Evolutionary conservation across 2,888 invertebrate species (phyloP), one percentile per base, ranked within the genome.

Genomic region (Sisyra nigra): DNA sequence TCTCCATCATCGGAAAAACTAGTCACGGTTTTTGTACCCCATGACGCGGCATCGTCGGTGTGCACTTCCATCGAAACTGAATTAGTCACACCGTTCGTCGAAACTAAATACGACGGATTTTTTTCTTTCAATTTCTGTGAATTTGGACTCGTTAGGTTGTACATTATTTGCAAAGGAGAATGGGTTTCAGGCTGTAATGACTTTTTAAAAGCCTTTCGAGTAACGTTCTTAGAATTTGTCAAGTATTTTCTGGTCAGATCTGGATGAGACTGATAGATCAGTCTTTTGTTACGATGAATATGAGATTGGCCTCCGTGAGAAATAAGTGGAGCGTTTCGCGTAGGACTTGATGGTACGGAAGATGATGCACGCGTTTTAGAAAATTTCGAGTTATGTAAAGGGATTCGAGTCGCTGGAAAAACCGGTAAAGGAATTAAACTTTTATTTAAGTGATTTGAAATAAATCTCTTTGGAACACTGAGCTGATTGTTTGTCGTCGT

Each of bases 161-260:
- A 78, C 29, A 80, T 59, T 7, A 80, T 72, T 55, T 80, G 77
- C 19, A 80, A 72, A 57, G 74, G 71, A 48, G 74, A 72, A 50
- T 80, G 80, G 45, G 29, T 47, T 44, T 33, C 37, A 2, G 42
- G 24, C 30, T 31, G 35, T 32, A n/a, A 18, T 15, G n/a, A 8
- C 41, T 40, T 46, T 33, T 48, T 40, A 19, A 46, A 42, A n/a
- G 38, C 35, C 17, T 41, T 41, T 15, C 31, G 30, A 18, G n/a
- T 6, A 14, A n/a, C 6, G 9, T 32, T 38, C 45, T 49, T 48
- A 11, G 42, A 37, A 10, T 30, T 39, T 15, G 44, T 41, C 13
- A 46, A 46, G 34, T 48, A 43, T 11, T 33, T 40, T 44, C 47
- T 47, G 6, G 45, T 50, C 48, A 60, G 50, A 51, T 60, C 55